Evolutionary conservation across 2,888 invertebrate genomes (phyloP), one percentile per base, ranked within the genome.

Genomic region (Apamea monoglypha): DNA sequence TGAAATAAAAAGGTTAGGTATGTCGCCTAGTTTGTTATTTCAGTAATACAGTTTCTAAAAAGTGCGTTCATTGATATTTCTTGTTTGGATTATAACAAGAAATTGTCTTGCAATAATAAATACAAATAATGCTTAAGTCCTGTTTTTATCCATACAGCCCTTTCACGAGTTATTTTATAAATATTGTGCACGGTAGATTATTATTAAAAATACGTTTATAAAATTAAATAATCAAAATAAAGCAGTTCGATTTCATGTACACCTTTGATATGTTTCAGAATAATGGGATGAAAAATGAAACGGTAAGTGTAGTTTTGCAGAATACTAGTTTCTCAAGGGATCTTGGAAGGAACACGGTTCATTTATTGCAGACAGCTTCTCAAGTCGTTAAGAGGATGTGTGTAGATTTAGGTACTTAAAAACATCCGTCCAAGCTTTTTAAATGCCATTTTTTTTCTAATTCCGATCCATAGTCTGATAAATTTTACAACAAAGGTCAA

Each of bases 211-310:
- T 32, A 73, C 29, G 18, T 69, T 64, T 78, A 61, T 47, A 76
- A 74, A 81, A 69, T 64, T 32, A 79, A 79, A 72, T 53, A 59
- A 69, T 32, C 36, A 76, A 76, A 79, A 64, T 10, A 61, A 78
- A 71, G 66, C 74, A 44, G 53, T 56, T 79, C 70, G 67, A 74
- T 71, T 79, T 77, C 66, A 73, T 81, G 56, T 77, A 76, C 71
- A 84, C 36, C n/a, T 64, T 83, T 88, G 88, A 88, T 88, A 88
- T 88, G 88, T 88, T 83, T 85, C 75, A 76, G 67, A 83, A 75
- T 81, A 61, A 83, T 83, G 80, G 32, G 59, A 47, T 78, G 78
- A 63, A 59, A 79, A 66, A 73, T 61, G 5, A 76, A 79, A 66
- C 40, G 44, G 44, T 12, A 29, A 56, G 1, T 47, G 4, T 16